phyloP scores from a whole-genome alignment of 1,140 invertebrate species.

The Drosophila auraria region DNA sequence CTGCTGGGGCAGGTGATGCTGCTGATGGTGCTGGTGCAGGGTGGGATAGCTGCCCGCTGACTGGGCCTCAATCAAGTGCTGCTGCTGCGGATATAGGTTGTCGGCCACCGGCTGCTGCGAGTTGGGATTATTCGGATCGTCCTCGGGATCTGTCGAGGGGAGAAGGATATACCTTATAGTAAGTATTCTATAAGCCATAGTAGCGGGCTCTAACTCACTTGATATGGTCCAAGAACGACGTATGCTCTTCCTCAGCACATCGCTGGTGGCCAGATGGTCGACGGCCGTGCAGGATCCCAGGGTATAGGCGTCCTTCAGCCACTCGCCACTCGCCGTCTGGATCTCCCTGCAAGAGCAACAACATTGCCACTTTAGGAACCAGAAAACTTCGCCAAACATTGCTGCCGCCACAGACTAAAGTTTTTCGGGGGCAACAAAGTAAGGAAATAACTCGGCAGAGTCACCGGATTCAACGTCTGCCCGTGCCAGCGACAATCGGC shows the following conservation, averaged over 20 bases:
- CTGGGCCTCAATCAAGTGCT: conserved; percentile 76
- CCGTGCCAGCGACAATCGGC: conserved; percentile 40
- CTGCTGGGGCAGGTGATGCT: conserved; percentile 59
- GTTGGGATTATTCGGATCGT: conserved; percentile 83
- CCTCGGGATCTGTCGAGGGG: conserved; percentile 73
- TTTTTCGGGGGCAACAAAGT: conserved; percentile 3
- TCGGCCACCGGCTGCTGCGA: conserved; percentile 70
- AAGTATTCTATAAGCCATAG: neutral
- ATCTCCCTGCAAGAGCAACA: conserved; percentile 88
- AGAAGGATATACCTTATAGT: neutral
- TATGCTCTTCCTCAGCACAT: conserved; percentile 89
- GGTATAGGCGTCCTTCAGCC: conserved; percentile 89
- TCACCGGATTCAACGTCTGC: conserved; percentile 49
- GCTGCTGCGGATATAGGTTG: conserved; percentile 81
- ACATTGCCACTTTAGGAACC: conserved; percentile 76
- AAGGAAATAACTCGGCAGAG: conserved; percentile 17
- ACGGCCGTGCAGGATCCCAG: conserved; percentile 82
- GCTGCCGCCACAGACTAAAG: conserved; percentile 8
- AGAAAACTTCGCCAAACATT: conserved; percentile 71
- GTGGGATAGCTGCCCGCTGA: conserved; percentile 80
- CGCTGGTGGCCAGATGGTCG: conserved; percentile 87
- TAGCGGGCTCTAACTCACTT: conserved; percentile 85
- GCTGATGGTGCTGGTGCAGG: conserved; percentile 66
- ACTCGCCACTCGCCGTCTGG: conserved; percentile 89
- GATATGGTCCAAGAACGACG: conserved; percentile 90